Evolutionary conservation across 2,797 vertebrate genomes (phyloP).

Genomic region (Rallus crepitans): DNA sequence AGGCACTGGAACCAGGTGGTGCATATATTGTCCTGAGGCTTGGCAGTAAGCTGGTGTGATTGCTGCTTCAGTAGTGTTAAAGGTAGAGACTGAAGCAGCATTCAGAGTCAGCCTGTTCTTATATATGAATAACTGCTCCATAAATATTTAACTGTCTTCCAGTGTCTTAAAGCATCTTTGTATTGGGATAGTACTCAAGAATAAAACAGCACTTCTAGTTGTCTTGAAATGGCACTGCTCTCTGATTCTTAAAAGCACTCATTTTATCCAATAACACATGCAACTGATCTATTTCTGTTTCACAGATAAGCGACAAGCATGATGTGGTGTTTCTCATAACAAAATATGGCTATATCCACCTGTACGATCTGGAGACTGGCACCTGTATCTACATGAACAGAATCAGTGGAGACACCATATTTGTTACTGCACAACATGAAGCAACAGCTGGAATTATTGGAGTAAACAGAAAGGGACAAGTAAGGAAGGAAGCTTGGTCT

Average conservation of each 20-base stretch:
- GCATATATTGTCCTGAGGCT: not conserved
- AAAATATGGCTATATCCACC: conserved; percentile 97
- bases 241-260: not conserved
- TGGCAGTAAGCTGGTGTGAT: not conserved
- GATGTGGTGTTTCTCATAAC: conserved; percentile 98
- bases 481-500: conserved; percentile 74
- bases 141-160: not conserved
- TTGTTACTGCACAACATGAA: conserved; percentile 96
- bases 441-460: conserved; percentile 98
- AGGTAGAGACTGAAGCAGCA: not conserved
- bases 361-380: conserved; percentile 97
- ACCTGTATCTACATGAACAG: conserved; percentile 99
- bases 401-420: conserved; percentile 98
- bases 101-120: not conserved
- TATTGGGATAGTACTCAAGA: not conserved
- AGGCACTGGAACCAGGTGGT: not conserved
- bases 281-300: not conserved
- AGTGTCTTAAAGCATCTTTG: not conserved
- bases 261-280: not conserved
- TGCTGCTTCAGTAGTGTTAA: not conserved
- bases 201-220: not conserved
- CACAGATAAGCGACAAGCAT: conserved; percentile 95
- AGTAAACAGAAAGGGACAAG: conserved; percentile 98
- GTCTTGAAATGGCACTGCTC: conserved; percentile 6
- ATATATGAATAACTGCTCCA: not conserved